Evolutionary conservation across 2,113 vertebrate genomes (phyloP).

Genomic region (Tachysurus vachellii): DNA sequence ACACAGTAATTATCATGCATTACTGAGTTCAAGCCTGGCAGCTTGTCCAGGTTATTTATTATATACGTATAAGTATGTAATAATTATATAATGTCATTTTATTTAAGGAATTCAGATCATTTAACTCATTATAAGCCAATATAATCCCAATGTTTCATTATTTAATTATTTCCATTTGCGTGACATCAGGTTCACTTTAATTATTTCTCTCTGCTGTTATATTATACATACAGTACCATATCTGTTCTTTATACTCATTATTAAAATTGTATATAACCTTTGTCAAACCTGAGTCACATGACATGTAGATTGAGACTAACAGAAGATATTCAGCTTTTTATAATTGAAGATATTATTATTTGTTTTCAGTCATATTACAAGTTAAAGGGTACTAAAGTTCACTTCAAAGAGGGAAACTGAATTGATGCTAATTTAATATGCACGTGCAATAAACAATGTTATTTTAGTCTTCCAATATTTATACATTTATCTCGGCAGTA

Average conservation of each 20-base stretch:
- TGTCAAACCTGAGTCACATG: not conserved
- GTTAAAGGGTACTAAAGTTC: not conserved
- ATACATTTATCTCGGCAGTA: not conserved
- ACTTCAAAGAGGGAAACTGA: not conserved
- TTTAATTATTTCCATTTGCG: not conserved
- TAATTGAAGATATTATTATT: too few species aligned
- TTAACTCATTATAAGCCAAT: not conserved
- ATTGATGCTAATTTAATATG: not conserved
- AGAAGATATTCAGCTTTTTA: not conserved
- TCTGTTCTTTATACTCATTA: not conserved
- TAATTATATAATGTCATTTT: not conserved
- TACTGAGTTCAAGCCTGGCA: not conserved
- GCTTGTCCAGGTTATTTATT: not conserved
- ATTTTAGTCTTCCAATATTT: not conserved
- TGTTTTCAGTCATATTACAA: not conserved
- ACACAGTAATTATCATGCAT: not conserved
- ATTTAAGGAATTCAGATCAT: not conserved
- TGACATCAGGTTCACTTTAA: not conserved
- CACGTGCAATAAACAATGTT: not conserved
- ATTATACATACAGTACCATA: not conserved
- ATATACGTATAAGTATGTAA: too few species aligned
- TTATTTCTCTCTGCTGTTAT: not conserved
- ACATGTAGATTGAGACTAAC: not conserved
- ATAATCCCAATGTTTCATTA: not conserved
- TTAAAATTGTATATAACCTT: not conserved